These are phyloP conservation scores for Mesopsocus fuscifrons DNA, from an alignment of 2,888 invertebrate genomes.

Conservation along the genomic window DNA sequence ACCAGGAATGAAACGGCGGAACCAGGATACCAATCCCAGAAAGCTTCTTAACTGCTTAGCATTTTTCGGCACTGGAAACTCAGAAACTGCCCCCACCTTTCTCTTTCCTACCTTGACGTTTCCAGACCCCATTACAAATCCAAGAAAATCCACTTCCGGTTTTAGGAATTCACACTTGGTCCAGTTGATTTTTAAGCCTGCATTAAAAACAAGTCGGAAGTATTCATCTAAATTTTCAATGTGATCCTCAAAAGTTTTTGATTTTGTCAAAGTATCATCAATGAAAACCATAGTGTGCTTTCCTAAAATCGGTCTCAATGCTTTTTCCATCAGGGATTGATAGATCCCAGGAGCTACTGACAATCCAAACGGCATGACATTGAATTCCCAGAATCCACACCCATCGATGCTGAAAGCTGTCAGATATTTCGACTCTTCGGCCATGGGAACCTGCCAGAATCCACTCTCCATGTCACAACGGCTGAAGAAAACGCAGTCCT, in stretches of 20 bases:
- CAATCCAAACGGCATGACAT: neutral
- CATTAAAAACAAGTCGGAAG: neutral
- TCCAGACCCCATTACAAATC: neutral
- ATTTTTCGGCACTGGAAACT: neutral
- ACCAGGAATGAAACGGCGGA: neutral
- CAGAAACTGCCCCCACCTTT: neutral
- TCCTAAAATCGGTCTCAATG: neutral
- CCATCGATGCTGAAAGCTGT: neutral
- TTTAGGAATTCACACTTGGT: slow-evolving; percentile 8
- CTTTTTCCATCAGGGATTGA: neutral
- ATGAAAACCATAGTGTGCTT: neutral
- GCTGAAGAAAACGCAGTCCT: neutral
- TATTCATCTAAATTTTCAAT: neutral
- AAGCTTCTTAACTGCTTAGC: neutral
- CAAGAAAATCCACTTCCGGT: slow-evolving; percentile 1
- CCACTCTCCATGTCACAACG: neutral
- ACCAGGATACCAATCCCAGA: slow-evolving; percentile 4
- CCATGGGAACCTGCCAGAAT: neutral
- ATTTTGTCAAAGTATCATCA: neutral
- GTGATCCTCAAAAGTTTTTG: neutral
- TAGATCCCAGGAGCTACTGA: neutral
- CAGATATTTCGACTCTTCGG: neutral
- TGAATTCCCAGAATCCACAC: neutral
- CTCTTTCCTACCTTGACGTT: neutral
- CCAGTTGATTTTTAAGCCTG: neutral